Evolutionary conservation across 2,888 invertebrate genomes (phyloP).

Genomic region (Cynaeus angustus): DNA sequence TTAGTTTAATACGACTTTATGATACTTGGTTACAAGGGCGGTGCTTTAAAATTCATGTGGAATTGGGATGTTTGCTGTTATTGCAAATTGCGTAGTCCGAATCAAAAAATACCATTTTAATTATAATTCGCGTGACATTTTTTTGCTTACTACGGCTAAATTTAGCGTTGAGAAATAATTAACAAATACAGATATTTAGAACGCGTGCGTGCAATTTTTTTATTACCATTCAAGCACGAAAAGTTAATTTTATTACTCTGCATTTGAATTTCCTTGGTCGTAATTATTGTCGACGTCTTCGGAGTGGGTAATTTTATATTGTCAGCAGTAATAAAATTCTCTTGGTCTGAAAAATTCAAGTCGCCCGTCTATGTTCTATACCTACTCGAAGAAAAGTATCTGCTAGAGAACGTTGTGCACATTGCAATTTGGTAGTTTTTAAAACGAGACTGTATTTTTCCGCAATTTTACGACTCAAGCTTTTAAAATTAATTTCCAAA

Average conservation of each 20-base stretch:
- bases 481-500: constrained; percentile 12
- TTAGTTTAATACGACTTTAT: constrained; percentile 1
- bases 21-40: background rate
- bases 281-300: constrained; percentile 4
- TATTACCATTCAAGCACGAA: constrained; percentile 21
- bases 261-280: constrained; percentile 15
- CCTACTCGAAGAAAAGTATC: too few species aligned
- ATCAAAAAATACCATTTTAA: constrained; percentile 6
- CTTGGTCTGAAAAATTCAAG: background rate
- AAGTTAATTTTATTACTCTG: constrained; percentile 21
- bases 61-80: constrained; percentile 15
- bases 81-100: constrained; percentile 16
- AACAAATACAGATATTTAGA: background rate
- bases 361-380: background rate
- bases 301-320: background rate
- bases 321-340: constrained; percentile 1
- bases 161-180: background rate
- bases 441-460: background rate
- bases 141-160: background rate
- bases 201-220: constrained; percentile 4
- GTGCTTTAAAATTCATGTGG: constrained; percentile 35
- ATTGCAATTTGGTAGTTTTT: background rate
- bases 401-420: background rate
- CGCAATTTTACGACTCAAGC: constrained; percentile 6
- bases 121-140: background rate